Conservation (phyloP, 2,888 invertebrate genomes). For the Caenorhabditis sp. region DNA sequence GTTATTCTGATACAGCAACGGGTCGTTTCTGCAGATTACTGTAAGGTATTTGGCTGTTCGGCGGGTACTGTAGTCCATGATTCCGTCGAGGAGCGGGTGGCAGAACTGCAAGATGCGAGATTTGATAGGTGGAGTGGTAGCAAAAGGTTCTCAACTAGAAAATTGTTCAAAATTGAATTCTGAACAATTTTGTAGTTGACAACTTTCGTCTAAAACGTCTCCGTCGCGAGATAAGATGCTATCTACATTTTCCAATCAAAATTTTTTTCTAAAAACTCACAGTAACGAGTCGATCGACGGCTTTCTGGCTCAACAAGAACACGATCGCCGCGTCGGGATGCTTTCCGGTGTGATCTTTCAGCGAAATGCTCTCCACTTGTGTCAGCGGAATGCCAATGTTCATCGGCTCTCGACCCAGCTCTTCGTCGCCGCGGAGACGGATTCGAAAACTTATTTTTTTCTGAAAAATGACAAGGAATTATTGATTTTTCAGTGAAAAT, state of each 20-base stretch:
- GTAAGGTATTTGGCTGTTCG: slow-evolving; percentile 28
- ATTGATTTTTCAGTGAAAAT: neutral
- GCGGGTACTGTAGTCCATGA: neutral
- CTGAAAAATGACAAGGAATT: slow-evolving; percentile 20
- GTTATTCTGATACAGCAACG: neutral
- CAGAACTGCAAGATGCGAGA: neutral
- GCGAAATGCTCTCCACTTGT: slow-evolving; percentile 39
- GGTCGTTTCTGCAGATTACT: slow-evolving; percentile 28
- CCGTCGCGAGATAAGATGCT: no score
- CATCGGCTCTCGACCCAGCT: neutral
- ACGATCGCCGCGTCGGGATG: slow-evolving; percentile 28
- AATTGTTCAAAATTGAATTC: no score
- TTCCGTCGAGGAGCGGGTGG: neutral
- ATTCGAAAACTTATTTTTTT: slow-evolving; percentile 46
- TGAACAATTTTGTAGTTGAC: neutral
- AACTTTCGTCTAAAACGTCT: no score
- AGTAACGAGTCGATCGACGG: slow-evolving; percentile 10
- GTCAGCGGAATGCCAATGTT: slow-evolving; percentile 38
- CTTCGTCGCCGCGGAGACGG: slow-evolving; percentile 5
- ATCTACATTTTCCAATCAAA: no score
- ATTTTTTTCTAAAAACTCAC: no score
- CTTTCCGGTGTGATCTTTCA: slow-evolving; percentile 17
- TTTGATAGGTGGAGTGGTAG: no score
- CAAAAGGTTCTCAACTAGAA: no score
- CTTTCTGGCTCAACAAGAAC: slow-evolving; percentile 15